A percentile compares a stretch with the other conserved stretches of the same genome.
Evolutionary conservation across 1,140 invertebrate genomes (phyloP).

Genomic region (silkworm (Bombyx mori)): DNA sequence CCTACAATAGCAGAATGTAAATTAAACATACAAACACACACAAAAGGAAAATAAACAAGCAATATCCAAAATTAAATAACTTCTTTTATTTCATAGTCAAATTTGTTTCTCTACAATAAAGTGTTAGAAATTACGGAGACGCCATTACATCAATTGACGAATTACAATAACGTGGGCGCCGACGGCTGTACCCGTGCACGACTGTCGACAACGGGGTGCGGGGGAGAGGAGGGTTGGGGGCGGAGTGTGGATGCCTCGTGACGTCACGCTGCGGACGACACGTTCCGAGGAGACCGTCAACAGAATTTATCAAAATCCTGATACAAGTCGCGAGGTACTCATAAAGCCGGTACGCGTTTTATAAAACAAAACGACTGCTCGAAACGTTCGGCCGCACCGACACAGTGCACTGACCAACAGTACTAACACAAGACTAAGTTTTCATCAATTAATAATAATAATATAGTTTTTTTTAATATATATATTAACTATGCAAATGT

Average conservation of each 20-base stretch:
- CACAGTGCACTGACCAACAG: slow-evolving; percentile 28
- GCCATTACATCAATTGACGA: slow-evolving; percentile 63
- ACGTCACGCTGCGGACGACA: slow-evolving; percentile 9
- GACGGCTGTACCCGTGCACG: slow-evolving; percentile 38
- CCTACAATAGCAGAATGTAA: too few relatives aligned
- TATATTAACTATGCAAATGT: slow-evolving; percentile 56
- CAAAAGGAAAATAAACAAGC: slow-evolving; percentile 52
- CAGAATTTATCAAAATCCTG: neutral
- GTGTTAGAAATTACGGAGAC: slow-evolving; percentile 64
- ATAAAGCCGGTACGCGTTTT: too few relatives aligned
- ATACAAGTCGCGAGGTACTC: too few relatives aligned
- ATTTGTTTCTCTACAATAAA: slow-evolving; percentile 69
- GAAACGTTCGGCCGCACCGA: slow-evolving; percentile 11
- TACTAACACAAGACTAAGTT: slow-evolving; percentile 27
- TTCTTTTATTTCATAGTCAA: slow-evolving; percentile 71
- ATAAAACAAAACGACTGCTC: neutral
- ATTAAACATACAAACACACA: too few relatives aligned
- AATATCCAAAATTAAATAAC: slow-evolving; percentile 68
- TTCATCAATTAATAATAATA: slow-evolving; percentile 25
- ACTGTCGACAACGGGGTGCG: slow-evolving; percentile 13
- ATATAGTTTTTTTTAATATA: slow-evolving; percentile 34
- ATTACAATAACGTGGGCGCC: slow-evolving; percentile 54
- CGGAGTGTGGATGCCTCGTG: slow-evolving; percentile 7
- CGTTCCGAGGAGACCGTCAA: slow-evolving; percentile 3
- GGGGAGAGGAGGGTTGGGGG: slow-evolving; percentile 16